Base-by-base conservation (phyloP, 2,888 invertebrate species). In the Athalia circularis region DNA sequence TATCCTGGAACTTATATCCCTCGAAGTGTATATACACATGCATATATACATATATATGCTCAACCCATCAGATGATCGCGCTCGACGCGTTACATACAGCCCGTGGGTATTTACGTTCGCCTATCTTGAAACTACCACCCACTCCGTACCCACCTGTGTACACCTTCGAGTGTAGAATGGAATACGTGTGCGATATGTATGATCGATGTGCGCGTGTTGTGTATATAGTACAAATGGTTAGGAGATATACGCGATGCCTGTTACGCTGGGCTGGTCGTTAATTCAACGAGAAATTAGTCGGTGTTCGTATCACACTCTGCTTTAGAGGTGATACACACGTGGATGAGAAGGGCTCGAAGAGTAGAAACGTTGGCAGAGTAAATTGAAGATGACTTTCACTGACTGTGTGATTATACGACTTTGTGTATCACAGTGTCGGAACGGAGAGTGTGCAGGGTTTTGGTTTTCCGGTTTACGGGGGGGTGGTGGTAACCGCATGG, bases 121-220 rank as follows among this genome's bases (percentile, higher is more conserved):
- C 61, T 48, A 29, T 61, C 59, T 59, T 61, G 13, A 43, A 52
- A 52, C 50, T 43, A 15, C 61, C 15, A 7, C 61, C 7, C 61
- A 13, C 13, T n/a, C 13, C 4, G 54, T 29, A 29, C 54, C 68
- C 9, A 43, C 11, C 50, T 45, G 5, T 43, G 15, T 43, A n/a
- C 54, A 50, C 11, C 68, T 29, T 29, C 81, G 83, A 84, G 82
- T 82, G 83, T n/a, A 83, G 85, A 88, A 68, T 68, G 29, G 29
- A 52, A 54, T 52, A 52, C 50, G 68, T 48, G 29, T 29, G 29
- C 29, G 29, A 29, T 29, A 29, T 29, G 0, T n/a, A n/a, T 29
- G 29, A 29, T 29, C 29, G 2, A 29, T 29, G 29, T 29, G 29
- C 29, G 2, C 0, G 29, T 29, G 29, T 1, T 29, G 29, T 29